Conservation (phyloP, 2,113 vertebrate species). For the Syngnathus typhle region DNA sequence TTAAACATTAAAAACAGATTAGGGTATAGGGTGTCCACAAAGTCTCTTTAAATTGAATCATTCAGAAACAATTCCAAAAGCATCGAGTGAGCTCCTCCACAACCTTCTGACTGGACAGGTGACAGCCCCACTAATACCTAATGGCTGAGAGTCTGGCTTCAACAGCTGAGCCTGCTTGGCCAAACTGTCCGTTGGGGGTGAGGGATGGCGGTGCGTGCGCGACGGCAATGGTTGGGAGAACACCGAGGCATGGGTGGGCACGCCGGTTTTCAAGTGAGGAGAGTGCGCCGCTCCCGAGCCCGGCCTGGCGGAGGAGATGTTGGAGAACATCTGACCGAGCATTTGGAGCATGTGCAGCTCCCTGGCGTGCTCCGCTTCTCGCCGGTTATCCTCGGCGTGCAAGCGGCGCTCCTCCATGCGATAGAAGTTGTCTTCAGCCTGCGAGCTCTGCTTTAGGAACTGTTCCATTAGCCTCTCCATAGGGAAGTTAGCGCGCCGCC, state of each 20-base stretch:
- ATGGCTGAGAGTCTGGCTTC: constrained; percentile 63
- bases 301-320: constrained; percentile 69
- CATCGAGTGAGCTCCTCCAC: not conserved
- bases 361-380: constrained; percentile 79
- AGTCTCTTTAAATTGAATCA: not conserved
- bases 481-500: constrained; percentile 73
- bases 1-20: too few species aligned
- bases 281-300: constrained; percentile 38
- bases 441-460: constrained; percentile 83
- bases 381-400: constrained; percentile 79
- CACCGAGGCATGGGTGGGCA: constrained; percentile 35
- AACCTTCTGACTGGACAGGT: constrained; percentile 8
- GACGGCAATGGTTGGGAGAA: constrained; percentile 35
- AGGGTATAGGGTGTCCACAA: too few species aligned
- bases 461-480: constrained; percentile 87
- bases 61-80: not conserved
- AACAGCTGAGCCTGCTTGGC: constrained; percentile 59
- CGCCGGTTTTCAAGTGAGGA: constrained; percentile 27
- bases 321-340: constrained; percentile 84
- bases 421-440: constrained; percentile 82
- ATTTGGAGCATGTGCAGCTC: constrained; percentile 89
- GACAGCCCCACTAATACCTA: constrained; percentile 69
- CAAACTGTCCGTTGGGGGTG: constrained; percentile 42
- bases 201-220: constrained; percentile 17
- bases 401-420: constrained; percentile 81